These are phyloP conservation scores for Puffinus mauretanicus DNA, from an alignment of 2,113 vertebrate genomes.

Conservation along the genomic window DNA sequence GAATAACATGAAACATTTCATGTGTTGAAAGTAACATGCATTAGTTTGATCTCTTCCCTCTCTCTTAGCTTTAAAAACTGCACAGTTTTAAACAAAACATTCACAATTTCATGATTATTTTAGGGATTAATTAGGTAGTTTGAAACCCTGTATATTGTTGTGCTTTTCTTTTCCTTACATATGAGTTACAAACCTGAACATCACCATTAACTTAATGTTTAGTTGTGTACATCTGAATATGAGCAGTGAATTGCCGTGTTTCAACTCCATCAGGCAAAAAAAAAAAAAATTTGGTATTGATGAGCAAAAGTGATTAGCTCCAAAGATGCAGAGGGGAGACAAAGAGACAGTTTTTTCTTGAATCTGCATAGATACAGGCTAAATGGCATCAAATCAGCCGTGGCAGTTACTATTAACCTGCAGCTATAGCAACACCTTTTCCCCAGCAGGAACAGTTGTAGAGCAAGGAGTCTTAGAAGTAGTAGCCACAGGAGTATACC, in stretches of 20 bases:
- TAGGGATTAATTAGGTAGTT: not conserved
- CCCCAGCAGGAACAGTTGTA: conserved; percentile 56
- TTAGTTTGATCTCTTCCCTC: not conserved
- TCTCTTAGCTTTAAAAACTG: not conserved
- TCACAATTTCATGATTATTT: not conserved
- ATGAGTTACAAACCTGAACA: not conserved
- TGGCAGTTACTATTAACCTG: conserved; percentile 58
- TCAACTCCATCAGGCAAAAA: not conserved
- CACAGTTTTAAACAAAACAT: not conserved
- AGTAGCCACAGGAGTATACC: conserved; percentile 41
- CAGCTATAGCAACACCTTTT: conserved; percentile 62
- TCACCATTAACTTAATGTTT: not conserved
- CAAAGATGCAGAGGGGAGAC: not conserved
- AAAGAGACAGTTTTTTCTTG: not conserved
- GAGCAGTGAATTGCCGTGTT: not conserved
- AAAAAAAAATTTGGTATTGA: not conserved
- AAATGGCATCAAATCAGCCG: conserved; percentile 24
- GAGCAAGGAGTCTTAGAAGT: conserved; percentile 38
- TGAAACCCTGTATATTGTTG: not conserved
- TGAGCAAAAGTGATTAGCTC: not conserved
- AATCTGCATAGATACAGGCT: not conserved
- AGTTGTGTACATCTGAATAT: not conserved
- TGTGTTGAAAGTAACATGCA: not conserved
- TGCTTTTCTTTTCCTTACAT: not conserved
- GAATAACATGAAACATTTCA: not conserved